Percentiles rank a stretch among this genome's conserved stretches.
Conservation (phyloP, 2,113 vertebrate genomes). For the Heterocephalus glaber region DNA sequence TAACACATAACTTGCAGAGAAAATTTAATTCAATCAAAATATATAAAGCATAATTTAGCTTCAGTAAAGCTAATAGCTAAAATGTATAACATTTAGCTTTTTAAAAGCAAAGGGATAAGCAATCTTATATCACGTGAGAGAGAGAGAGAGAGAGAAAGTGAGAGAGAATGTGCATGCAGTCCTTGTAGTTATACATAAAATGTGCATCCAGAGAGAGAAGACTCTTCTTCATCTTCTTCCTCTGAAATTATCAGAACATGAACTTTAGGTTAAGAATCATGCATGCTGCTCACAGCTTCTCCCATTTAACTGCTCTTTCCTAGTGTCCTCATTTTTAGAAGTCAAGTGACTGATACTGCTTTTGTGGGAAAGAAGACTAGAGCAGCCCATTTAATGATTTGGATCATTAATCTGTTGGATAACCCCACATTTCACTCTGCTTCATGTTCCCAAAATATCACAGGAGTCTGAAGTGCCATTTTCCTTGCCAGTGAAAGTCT, state of each 20-base stretch:
- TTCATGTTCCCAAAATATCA: conserved; percentile 53
- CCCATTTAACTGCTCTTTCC: neutral
- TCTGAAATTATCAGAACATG: neutral
- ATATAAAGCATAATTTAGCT: conserved; percentile 43
- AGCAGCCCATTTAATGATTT: conserved; percentile 12
- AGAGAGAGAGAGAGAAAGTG: neutral
- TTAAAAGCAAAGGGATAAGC: neutral
- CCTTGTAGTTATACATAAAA: neutral
- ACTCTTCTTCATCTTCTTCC: neutral
- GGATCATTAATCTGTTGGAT: conserved; percentile 64
- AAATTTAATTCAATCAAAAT: neutral
- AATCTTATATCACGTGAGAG: neutral
- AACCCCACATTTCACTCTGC: conserved; percentile 37
- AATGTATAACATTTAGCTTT: neutral
- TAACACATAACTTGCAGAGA: neutral
- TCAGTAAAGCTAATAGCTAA: conserved; percentile 1
- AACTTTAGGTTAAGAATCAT: neutral
- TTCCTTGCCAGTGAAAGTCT: conserved; percentile 50
- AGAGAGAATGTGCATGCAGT: neutral
- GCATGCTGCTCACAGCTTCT: neutral
- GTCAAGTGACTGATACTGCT: neutral
- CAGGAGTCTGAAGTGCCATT: conserved; percentile 28
- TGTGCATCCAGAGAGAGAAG: neutral
- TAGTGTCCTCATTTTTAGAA: conserved; percentile 37
- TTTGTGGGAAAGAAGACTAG: conserved; percentile 39